Conservation (phyloP, 2,888 invertebrate species). For the Ochropleura plecta region DNA sequence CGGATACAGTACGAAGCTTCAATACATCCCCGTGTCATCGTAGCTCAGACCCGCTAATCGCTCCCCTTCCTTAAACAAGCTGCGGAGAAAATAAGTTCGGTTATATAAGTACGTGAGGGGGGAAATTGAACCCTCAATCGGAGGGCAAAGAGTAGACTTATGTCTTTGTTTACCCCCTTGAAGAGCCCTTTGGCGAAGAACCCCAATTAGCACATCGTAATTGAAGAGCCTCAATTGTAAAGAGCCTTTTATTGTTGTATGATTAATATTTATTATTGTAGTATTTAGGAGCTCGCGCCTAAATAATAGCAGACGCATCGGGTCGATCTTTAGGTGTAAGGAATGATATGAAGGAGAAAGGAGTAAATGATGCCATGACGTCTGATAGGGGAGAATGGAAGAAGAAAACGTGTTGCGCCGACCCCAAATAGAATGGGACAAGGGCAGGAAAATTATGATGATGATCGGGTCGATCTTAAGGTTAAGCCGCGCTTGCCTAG, state of each 20-base stretch:
- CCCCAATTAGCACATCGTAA: conserved; percentile 40
- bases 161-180: conserved; percentile 30
- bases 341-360: no score
- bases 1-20: no score
- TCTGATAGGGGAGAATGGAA: no score
- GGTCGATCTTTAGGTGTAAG: not conserved
- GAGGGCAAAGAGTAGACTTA: conserved; percentile 1
- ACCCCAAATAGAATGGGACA: no score
- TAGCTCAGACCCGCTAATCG: not conserved
- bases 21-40: not conserved
- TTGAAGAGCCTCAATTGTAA: conserved; percentile 7
- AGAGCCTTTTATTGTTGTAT: conserved; percentile 23
- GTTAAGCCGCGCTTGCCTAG: no score
- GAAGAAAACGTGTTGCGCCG: no score
- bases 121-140: conserved; percentile 5
- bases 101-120: conserved; percentile 3
- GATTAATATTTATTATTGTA: conserved; percentile 17
- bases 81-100: not conserved
- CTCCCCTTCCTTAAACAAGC: not conserved
- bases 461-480: no score
- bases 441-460: no score
- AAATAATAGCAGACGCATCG: no score
- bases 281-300: not conserved
- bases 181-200: conserved; percentile 4
- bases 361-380: no score